These are phyloP conservation scores for Fissipunctia ypsillon DNA, from an alignment of 2,888 invertebrate genomes.

Conservation along the genomic window DNA sequence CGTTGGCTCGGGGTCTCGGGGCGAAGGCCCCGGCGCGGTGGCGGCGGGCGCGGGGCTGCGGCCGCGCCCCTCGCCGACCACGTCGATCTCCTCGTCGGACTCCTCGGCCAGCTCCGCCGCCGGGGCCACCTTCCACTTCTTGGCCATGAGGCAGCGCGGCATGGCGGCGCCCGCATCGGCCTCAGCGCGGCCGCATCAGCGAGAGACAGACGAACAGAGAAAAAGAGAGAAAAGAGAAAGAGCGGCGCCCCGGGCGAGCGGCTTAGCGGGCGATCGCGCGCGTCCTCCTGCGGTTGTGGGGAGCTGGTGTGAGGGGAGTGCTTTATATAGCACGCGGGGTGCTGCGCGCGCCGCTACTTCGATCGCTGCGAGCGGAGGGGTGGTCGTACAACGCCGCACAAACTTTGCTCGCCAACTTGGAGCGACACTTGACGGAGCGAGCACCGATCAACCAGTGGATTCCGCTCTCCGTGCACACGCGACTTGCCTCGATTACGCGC, in stretches of 20 bases:
- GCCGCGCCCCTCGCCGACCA: conserved; percentile 94
- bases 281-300: conserved; percentile 91
- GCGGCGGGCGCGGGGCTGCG: conserved; percentile 89
- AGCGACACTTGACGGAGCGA: conserved; percentile 80
- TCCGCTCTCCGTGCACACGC: conserved; percentile 64
- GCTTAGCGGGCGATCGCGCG: conserved; percentile 88
- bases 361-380: conserved; percentile 83
- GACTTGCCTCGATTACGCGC: conserved; percentile 50
- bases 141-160: conserved; percentile 99
- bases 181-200: conserved; percentile 89
- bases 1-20: conserved; percentile 92
- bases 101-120: conserved; percentile 91
- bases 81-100: conserved; percentile 95
- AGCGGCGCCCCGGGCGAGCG: conserved; percentile 90
- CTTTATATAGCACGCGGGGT: conserved; percentile 86
- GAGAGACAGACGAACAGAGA: conserved; percentile 90
- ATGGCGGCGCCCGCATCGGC: conserved; percentile 92
- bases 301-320: conserved; percentile 81
- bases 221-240: conserved; percentile 90
- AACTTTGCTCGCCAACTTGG: conserved; percentile 85
- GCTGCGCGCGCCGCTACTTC: conserved; percentile 86
- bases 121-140: conserved; percentile 96
- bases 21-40: conserved; percentile 93
- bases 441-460: conserved; percentile 84
- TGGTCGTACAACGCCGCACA: conserved; percentile 76